These are phyloP conservation scores for Amblyteles armatorius DNA, from an alignment of 2,888 invertebrate species.

Conservation along the genomic window DNA sequence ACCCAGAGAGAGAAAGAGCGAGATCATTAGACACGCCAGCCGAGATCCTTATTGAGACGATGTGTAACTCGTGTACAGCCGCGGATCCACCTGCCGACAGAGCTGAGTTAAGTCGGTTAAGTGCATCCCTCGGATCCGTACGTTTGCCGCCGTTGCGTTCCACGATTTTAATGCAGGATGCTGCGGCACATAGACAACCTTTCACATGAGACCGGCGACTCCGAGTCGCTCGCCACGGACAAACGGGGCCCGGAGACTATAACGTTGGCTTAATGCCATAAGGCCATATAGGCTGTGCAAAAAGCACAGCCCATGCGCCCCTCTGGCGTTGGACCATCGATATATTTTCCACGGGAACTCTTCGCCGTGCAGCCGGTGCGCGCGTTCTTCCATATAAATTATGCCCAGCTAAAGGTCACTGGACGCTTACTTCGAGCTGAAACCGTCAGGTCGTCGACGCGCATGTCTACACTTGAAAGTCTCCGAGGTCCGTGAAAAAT, in stretches of 20 bases:
- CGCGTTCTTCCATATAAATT: conserved; percentile 78
- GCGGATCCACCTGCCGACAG: background rate
- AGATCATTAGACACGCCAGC: conserved; percentile 30
- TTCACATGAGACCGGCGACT: conserved; percentile 48
- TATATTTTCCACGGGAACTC: conserved; percentile 59
- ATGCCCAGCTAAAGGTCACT: conserved; percentile 79
- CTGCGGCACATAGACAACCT: conserved; percentile 51
- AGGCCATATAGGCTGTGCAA: too few relatives aligned
- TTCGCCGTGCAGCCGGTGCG: conserved; percentile 51
- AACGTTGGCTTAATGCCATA: too few relatives aligned
- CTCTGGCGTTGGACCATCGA: conserved; percentile 12
- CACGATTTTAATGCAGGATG: conserved; percentile 47
- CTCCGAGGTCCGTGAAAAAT: background rate
- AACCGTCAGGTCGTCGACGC: conserved; percentile 31
- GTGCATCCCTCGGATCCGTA: conserved; percentile 30
- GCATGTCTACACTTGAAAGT: conserved; percentile 1
- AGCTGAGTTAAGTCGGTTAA: conserved; percentile 13
- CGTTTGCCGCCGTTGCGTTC: conserved; percentile 9
- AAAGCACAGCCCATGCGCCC: too few relatives aligned
- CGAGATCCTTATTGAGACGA: conserved; percentile 45
- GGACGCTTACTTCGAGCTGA: conserved; percentile 73
- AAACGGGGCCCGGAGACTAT: conserved; percentile 58
- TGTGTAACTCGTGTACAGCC: conserved; percentile 33
- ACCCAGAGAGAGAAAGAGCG: background rate
- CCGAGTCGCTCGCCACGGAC: conserved; percentile 32